Base-by-base conservation (phyloP, 2,113 vertebrate species). In the Carlito syrichta region DNA sequence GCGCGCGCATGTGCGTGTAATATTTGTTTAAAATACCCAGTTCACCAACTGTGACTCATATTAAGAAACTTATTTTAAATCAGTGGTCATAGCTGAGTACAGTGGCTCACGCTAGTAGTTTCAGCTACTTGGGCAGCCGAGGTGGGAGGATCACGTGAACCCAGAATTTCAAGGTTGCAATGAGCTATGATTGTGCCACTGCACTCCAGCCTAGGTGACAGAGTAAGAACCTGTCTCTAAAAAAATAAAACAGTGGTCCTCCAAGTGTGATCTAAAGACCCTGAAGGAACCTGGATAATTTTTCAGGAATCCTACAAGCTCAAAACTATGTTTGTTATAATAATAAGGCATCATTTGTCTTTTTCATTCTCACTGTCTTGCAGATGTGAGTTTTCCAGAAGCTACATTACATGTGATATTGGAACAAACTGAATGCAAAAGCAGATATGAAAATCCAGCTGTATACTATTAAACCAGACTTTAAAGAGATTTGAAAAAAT, bases 321-420 rank as follows among this genome's bases (percentile, higher is more conserved):
- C 71, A 95, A 97, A 88, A 74, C 4, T 86, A 35, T 38, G 83
- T 91, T 94, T 95, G 30, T 84, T 91, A 56, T 68, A 91, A 93
- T 32, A 91, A 50, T 27, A 78, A 91, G 63, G 74, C 5, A 88
- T 2, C 8, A 54, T 85, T 89, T 84, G 12, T 69, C 81, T 62
- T 95, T 94, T 94, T 90, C 35, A 71, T 68, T 97, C 38, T 94
- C 38, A 45, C 76, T 95, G n/a, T 81, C 82, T 78, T 38, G 73
- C 9, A 95, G 92, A 50, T 38, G 88, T 43, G 40, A 92, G 32
- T 86, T 97, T 91, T 97, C 78, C 60, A 82, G 60, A 95, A 52
- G 35, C 25, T 87, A 38, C 16, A 43, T n/a, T 74, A 62, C 58
- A 84, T n/a, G 20, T 60, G 14, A 86, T 78, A 94, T 11, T 78